phyloP scores from a whole-genome alignment of 2,113 vertebrate species.

The Ellobius talpinus region DNA sequence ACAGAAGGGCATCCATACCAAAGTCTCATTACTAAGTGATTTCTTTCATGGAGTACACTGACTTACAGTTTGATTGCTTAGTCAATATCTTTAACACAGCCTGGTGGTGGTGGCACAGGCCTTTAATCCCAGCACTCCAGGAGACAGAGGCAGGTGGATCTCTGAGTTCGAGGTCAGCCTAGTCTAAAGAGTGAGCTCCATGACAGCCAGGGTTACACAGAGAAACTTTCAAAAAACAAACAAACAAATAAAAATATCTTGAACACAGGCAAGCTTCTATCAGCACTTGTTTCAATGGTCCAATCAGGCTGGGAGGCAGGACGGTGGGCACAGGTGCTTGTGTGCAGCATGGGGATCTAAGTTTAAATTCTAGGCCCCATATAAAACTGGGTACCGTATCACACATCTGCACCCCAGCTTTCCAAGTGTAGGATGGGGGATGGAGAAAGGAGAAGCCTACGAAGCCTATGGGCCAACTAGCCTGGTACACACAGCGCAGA shows the following conservation, averaged over 20 bases:
- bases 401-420: neutral
- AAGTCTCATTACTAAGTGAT: neutral
- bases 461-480: neutral
- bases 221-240: too few species aligned
- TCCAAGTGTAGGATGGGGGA: neutral
- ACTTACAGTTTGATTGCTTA: neutral
- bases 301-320: neutral
- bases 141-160: neutral
- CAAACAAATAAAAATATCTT: too few species aligned
- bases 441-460: neutral
- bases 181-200: neutral
- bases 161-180: neutral
- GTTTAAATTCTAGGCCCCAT: neutral
- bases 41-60: neutral
- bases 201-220: neutral
- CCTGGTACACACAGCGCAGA: neutral
- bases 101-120: too few species aligned
- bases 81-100: neutral
- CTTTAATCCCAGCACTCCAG: neutral
- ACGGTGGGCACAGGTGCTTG: neutral
- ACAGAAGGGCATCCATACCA: rapidly evolving
- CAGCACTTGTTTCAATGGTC: neutral
- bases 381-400: neutral
- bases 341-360: neutral
- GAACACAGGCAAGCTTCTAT: neutral